Evolutionary conservation across 2,888 invertebrate species (phyloP).

Genomic region (Gymnocheta viridis): DNA sequence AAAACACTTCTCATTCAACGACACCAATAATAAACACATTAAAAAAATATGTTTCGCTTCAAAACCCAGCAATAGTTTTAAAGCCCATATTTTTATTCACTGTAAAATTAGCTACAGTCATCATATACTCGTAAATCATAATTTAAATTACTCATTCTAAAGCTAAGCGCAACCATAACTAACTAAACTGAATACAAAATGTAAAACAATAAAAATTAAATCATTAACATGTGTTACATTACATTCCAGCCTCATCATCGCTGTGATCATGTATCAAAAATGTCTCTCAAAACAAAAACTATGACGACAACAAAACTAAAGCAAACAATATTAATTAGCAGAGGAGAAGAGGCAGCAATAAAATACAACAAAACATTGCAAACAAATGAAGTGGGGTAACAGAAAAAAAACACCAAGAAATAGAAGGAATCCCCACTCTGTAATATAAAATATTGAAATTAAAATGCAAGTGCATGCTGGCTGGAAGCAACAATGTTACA

Average conservation of each 20-base stretch:
- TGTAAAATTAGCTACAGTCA: conserved; percentile 7
- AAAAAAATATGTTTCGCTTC: not conserved
- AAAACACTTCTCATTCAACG: not conserved
- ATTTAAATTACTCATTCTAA: not conserved
- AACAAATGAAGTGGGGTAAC: conserved; percentile 1
- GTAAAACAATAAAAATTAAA: conserved; percentile 41
- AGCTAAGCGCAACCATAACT: conserved; percentile 25
- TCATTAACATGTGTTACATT: conserved; percentile 60
- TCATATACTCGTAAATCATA: not conserved
- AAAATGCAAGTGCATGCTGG: conserved; percentile 59
- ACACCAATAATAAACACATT: not conserved
- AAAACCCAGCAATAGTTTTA: not conserved
- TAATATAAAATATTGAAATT: conserved; percentile 55
- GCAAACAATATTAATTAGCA: conserved; percentile 33
- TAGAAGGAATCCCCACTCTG: conserved; percentile 40
- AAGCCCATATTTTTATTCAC: not conserved
- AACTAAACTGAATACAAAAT: not conserved
- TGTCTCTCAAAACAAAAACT: conserved; percentile 24
- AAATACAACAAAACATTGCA: conserved; percentile 11
- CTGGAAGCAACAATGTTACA: conserved; percentile 62
- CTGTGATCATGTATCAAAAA: conserved; percentile 50
- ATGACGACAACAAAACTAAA: conserved; percentile 10
- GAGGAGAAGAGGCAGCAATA: not conserved
- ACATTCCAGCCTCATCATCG: conserved; percentile 20
- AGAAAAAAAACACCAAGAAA: not conserved